Evolutionary conservation across 2,797 vertebrate species (phyloP).

Genomic region (Amphiprion clarkii): DNA sequence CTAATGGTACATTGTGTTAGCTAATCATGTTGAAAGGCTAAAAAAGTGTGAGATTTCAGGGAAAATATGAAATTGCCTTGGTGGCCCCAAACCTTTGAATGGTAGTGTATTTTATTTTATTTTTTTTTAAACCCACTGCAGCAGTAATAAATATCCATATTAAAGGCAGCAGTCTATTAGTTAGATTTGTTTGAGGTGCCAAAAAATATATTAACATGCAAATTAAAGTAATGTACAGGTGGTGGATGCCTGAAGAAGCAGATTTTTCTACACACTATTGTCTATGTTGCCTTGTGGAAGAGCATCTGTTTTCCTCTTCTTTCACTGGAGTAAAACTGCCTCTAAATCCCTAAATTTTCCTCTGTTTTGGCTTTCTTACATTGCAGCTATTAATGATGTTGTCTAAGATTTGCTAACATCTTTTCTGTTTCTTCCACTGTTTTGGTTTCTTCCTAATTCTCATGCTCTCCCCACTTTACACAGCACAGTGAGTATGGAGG

Average conservation of each 20-base stretch:
- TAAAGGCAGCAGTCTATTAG: neutral
- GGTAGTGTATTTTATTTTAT: neutral
- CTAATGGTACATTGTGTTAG: too few relatives aligned
- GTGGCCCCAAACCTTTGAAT: too few relatives aligned
- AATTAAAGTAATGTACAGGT: too few relatives aligned
- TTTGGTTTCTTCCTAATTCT: slow-evolving; percentile 21
- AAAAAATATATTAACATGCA: too few relatives aligned
- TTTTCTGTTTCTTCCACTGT: neutral
- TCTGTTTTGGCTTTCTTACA: slow-evolving; percentile 2
- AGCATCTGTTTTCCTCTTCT: neutral
- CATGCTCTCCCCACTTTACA: slow-evolving; percentile 14
- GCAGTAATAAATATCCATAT: neutral
- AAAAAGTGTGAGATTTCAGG: too few relatives aligned
- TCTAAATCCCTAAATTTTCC: neutral
- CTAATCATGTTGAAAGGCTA: too few relatives aligned
- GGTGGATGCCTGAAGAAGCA: neutral
- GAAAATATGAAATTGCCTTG: too few relatives aligned
- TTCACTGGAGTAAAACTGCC: slow-evolving; percentile 7
- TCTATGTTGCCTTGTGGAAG: neutral
- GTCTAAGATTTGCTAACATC: slow-evolving; percentile 1
- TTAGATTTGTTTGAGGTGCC: too few relatives aligned
- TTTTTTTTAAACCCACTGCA: neutral
- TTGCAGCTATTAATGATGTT: neutral
- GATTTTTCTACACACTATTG: neutral
- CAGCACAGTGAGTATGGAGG: slow-evolving; percentile 25